Base-by-base conservation (phyloP, 1,140 invertebrate species). In the Danaus plexippus region DNA sequence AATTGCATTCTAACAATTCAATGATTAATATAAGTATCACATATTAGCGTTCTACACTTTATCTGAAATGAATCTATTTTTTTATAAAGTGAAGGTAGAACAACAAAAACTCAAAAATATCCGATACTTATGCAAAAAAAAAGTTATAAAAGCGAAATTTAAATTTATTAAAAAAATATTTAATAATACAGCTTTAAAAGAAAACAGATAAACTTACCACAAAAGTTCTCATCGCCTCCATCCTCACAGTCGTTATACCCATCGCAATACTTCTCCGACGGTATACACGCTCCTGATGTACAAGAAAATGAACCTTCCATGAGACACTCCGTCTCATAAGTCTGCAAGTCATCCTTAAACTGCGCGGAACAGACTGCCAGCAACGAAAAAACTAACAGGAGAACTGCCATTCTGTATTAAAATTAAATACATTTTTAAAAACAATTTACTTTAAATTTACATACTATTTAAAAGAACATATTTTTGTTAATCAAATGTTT, bases 151-250 rank as follows among this genome's bases (percentile, higher is more conserved):
- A n/a, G 8, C 4, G 9, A 22, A 45, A 45, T 44, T n/a, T 13
- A 10, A 11, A 50, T 41, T 50, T 50, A 50, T 12, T 41, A 41
- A 22, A 50, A 50, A 50, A 50, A 9, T 50, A 11, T 9, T 50
- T 40, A 50, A 44, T 12, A 12, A n/a, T 44, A n/a, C 11, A 44
- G 43, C 1, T 43, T 47, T 47, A 15, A 22, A 18, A 45, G 11
- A 49, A 18, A 48, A 42, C 15, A 15, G 15, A 43, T 44, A 55
- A 10, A 72, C 80, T 82, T 67, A 69, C 87, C 52, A 73, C 92
- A 93, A 69, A 90, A 87, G 77, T 89, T 82, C 71, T 93, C 92
- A 71, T 93, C 92, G 3, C 89, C 91, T 41, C 78, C 87, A 68
- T 93, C 92, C 0, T 79, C 76, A 61, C 92, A 93, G 48, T 93